phyloP scores from a whole-genome alignment of 2,888 invertebrate genomes.

The Ptychoptera contaminata region DNA sequence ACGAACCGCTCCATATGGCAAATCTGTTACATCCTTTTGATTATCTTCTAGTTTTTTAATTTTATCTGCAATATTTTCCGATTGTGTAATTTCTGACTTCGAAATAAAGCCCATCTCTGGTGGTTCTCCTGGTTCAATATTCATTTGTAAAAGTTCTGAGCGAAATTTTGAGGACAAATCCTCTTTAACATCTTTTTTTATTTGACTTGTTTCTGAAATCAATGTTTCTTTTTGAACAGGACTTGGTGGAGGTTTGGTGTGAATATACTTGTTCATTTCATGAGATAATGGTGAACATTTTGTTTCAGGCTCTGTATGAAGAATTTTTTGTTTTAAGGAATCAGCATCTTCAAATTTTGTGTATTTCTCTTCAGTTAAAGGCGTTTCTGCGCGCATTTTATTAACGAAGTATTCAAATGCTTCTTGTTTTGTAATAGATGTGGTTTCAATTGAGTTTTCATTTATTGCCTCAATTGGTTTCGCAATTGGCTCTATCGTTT shows the following conservation, averaged over 20 bases:
- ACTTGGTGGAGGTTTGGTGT: no score
- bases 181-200: no score
- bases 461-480: conserved; percentile 9
- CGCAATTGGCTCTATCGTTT: neutral
- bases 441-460: conserved; percentile 32
- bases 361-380: conserved; percentile 27
- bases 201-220: no score
- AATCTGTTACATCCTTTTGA: conserved; percentile 36
- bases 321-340: neutral
- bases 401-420: conserved; percentile 51
- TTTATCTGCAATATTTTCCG: conserved; percentile 39
- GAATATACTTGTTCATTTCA: no score
- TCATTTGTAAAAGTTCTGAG: conserved; percentile 30
- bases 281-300: no score
- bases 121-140: conserved; percentile 49
- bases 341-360: conserved; percentile 26
- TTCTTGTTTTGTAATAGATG: conserved; percentile 44
- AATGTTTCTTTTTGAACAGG: no score
- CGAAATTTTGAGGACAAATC: conserved; percentile 8
- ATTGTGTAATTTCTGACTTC: conserved; percentile 28
- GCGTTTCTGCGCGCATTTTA: conserved; percentile 33
- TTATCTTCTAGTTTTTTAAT: conserved; percentile 43
- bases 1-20: conserved; percentile 39
- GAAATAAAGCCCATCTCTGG: conserved; percentile 51
- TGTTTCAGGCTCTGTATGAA: neutral